Evolutionary conservation across 1,140 invertebrate species (phyloP), one percentile per base, ranked within the genome.

Genomic region (Gonioctena quinquepunctata): DNA sequence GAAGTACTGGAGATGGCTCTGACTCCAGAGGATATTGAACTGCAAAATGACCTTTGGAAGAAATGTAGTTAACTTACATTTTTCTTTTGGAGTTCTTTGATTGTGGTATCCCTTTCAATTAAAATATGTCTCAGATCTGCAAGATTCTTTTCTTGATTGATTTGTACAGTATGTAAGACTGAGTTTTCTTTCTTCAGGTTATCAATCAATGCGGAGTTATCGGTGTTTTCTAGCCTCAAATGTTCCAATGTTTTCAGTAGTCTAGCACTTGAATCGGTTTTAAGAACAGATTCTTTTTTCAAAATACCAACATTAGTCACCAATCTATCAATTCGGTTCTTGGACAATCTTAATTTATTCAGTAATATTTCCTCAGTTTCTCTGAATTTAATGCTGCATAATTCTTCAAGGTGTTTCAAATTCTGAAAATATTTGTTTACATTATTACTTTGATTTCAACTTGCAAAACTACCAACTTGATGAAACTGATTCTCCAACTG

Each of bases 181-280:
- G 3, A 42, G 27, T 70, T 75, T 69, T 75, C 70, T 63, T 70
- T 68, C 64, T 68, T 70, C 13, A 72, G 28, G 33, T 68, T 21
- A 1, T 75, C 11, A 18, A 72, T 75, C 42, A 54, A 49, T 4
- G 19, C 22, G 25, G 13, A 11, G 25, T 71, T 70, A 21, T 70
- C 61, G 7, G 50, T 49, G 48, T 56, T 70, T 33, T 77, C 73
- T 16, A 71, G 6, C 63, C 52, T 33, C 6, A 77, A 54, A 50
- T 26, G 66, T 62, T 73, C 64, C 66, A 75, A 42, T 19, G 61
- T 66, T 62, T 70, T 59, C 8, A 71, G 28, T 18, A 77, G 22
- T 16, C 62, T 54, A 21, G 66, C 25, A 61, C 48, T 71, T 7
- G 71, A 72, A 21, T 71, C 57, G 16, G 13, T n/a, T 54, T 68